Conservation (phyloP, 2,888 invertebrate genomes). For the Chloromyia formosa region DNA sequence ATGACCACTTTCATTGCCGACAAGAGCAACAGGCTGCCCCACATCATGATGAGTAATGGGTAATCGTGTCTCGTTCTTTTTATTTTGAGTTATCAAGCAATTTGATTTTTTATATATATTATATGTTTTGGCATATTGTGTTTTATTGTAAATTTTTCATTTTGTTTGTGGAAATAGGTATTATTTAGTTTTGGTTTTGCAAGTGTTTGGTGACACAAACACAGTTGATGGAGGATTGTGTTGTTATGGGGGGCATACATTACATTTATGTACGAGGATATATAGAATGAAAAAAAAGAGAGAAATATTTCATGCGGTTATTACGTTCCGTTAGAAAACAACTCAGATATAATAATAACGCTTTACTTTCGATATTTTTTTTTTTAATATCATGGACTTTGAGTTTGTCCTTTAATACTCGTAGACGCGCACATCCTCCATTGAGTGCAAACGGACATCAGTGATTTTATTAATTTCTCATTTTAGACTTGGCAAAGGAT, state of each 20-base stretch:
- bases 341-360: not conserved
- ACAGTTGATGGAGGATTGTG: constrained; percentile 16
- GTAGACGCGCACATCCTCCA: not conserved
- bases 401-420: not conserved
- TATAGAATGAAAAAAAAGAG: constrained; percentile 50
- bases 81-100: constrained; percentile 4
- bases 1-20: not conserved
- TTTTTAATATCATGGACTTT: not conserved
- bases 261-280: constrained; percentile 37
- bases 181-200: constrained; percentile 16
- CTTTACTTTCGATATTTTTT: not conserved
- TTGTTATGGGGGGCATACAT: constrained; percentile 24
- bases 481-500: constrained; percentile 19
- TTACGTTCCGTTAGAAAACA: constrained; percentile 52
- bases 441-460: constrained; percentile 37
- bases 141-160: not conserved
- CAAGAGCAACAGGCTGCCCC: constrained; percentile 18
- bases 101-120: constrained; percentile 10
- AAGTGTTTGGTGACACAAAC: not conserved
- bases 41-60: constrained; percentile 1
- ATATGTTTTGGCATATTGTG: not conserved
- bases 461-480: not conserved
- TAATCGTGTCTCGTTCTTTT: constrained; percentile 2
- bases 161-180: constrained; percentile 40
- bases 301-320: constrained; percentile 59